A percentile compares a stretch with the other conserved stretches of the same genome.
Conservation (phyloP, 2,113 vertebrate genomes). For the Dromiciops gliroides region DNA sequence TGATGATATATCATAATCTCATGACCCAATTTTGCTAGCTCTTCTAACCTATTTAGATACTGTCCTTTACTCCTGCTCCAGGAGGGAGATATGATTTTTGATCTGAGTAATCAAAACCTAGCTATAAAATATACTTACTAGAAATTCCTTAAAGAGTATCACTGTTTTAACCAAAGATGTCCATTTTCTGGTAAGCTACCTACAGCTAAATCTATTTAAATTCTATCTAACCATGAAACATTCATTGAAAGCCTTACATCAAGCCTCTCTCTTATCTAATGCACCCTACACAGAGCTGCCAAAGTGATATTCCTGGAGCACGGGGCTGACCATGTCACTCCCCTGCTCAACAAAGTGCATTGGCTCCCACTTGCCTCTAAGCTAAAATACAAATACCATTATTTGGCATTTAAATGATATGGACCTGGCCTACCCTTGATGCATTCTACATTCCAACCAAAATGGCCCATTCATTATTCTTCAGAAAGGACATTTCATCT, state of each 20-base stretch:
- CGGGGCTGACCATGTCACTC: not conserved
- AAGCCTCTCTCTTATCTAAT: not conserved
- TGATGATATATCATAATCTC: not conserved
- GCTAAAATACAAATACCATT: not conserved
- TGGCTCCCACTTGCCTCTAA: not conserved
- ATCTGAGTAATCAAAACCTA: constrained; percentile 55
- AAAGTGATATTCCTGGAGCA: constrained; percentile 64
- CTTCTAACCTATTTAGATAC: constrained; percentile 54
- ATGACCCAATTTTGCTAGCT: constrained; percentile 19
- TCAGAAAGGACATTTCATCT: not conserved
- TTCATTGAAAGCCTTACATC: constrained; percentile 53
- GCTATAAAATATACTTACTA: constrained; percentile 19
- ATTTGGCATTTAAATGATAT: not conserved
- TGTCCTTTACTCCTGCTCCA: constrained; percentile 14
- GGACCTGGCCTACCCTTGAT: not conserved
- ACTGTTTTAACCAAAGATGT: constrained; percentile 57
- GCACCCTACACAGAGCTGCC: constrained; percentile 53
- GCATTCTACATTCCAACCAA: not conserved
- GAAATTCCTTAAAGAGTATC: constrained; percentile 54
- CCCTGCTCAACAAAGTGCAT: not conserved
- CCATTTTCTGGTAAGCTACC: constrained; percentile 60
- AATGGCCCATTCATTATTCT: not conserved
- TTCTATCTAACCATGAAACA: constrained; percentile 56
- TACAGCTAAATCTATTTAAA: not conserved
- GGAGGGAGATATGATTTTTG: constrained; percentile 26